Conservation (phyloP, 1,140 invertebrate genomes). For the Metopolophium dirhodum region DNA sequence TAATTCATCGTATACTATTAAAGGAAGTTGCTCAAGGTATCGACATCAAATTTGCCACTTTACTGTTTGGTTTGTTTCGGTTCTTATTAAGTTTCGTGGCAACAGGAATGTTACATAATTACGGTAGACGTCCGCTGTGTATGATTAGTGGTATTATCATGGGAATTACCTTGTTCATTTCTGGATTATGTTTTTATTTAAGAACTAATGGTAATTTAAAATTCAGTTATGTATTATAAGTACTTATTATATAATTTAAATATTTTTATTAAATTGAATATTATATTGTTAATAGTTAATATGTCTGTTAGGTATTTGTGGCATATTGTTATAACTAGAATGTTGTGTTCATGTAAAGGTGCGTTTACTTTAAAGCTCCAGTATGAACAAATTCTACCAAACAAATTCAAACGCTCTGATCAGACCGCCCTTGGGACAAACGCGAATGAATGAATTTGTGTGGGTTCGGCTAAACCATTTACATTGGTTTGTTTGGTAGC, state of each 20-base stretch:
- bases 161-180: slow-evolving; percentile 66
- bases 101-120: slow-evolving; percentile 66
- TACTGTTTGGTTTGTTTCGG: slow-evolving; percentile 71
- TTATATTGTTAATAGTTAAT: neutral
- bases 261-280: neutral
- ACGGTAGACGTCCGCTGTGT: slow-evolving; percentile 65
- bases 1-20: slow-evolving; percentile 8
- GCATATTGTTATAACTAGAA: neutral
- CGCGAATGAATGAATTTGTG: too few relatives aligned
- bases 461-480: too few relatives aligned
- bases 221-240: neutral
- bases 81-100: slow-evolving; percentile 69
- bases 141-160: slow-evolving; percentile 66
- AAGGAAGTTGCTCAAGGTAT: slow-evolving; percentile 66
- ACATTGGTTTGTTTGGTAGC: too few relatives aligned
- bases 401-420: too few relatives aligned
- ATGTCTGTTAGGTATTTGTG: neutral
- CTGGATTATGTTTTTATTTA: slow-evolving; percentile 63
- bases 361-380: too few relatives aligned
- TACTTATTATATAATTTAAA: neutral
- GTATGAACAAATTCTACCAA: too few relatives aligned
- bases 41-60: slow-evolving; percentile 67
- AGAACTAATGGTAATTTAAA: neutral
- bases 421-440: too few relatives aligned
- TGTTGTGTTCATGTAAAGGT: too few relatives aligned